phyloP scores from a whole-genome alignment of 2,888 invertebrate species.

The Chironomus tentans region DNA sequence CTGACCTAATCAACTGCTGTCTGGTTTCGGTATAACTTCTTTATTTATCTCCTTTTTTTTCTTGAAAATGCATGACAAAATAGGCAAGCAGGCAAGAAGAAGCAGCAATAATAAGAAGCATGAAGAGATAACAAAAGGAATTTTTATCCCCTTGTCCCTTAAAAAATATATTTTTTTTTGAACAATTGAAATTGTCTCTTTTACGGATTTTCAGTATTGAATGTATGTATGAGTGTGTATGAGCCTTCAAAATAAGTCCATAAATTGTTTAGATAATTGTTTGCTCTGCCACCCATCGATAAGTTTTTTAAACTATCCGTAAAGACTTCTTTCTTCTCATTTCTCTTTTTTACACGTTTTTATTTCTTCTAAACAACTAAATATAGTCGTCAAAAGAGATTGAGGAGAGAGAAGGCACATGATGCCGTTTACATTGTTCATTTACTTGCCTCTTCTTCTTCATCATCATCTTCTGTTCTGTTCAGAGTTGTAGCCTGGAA shows the following conservation, averaged over 20 bases:
- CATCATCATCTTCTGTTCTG: not conserved
- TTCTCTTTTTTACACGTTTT: conserved; percentile 3
- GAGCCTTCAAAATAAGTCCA: conserved; percentile 1
- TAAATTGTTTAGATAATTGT: conserved; percentile 26
- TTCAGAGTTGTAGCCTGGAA: too few species aligned
- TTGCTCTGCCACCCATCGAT: conserved; percentile 27
- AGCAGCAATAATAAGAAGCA: not conserved
- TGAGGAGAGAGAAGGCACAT: conserved; percentile 9
- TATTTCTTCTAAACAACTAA: conserved; percentile 7
- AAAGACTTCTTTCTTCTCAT: not conserved
- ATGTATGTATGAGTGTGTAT: not conserved
- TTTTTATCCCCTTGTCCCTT: not conserved
- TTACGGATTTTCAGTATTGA: not conserved
- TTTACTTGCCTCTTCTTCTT: not conserved
- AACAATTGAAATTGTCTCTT: not conserved
- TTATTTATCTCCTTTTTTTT: not conserved
- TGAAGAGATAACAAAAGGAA: not conserved
- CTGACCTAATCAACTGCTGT: conserved; percentile 23
- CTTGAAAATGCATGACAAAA: too few species aligned
- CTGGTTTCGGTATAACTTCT: not conserved
- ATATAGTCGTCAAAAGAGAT: conserved; percentile 20
- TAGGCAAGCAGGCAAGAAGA: not conserved
- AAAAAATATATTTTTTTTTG: not conserved
- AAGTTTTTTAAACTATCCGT: conserved; percentile 21
- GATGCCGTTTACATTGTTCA: conserved; percentile 20